These are phyloP conservation scores for Drosophila grimshawi DNA, from an alignment of 1,140 invertebrate genomes.

Conservation along the genomic window DNA sequence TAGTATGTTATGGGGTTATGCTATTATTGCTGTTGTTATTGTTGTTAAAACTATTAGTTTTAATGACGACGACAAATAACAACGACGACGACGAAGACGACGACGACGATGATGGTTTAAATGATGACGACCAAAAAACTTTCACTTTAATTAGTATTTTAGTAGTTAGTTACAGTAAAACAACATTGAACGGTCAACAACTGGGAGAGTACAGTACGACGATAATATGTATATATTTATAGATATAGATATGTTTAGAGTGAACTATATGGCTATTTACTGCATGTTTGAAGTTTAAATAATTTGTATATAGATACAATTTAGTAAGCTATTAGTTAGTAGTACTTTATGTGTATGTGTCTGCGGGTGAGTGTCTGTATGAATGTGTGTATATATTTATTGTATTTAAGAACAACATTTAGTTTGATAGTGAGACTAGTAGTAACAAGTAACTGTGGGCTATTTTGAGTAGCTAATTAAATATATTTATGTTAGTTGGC, in stretches of 20 bases:
- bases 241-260: slow-evolving; percentile 1
- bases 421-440: slow-evolving; percentile 52
- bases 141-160: slow-evolving; percentile 42
- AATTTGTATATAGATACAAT: slow-evolving; percentile 9
- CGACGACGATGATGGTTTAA: slow-evolving; percentile 50
- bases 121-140: slow-evolving; percentile 61
- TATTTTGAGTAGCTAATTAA: slow-evolving; percentile 12
- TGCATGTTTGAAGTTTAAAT: not conserved
- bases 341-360: slow-evolving; percentile 9
- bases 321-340: slow-evolving; percentile 11
- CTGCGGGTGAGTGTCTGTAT: not conserved
- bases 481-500: slow-evolving; percentile 30
- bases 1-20: slow-evolving; percentile 32
- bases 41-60: slow-evolving; percentile 38
- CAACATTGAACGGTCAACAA: slow-evolving; percentile 49
- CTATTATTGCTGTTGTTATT: slow-evolving; percentile 25
- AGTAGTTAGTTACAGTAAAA: slow-evolving; percentile 53
- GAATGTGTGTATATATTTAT: not conserved
- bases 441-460: slow-evolving; percentile 42
- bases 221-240: slow-evolving; percentile 15
- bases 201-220: slow-evolving; percentile 38
- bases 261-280: slow-evolving; percentile 10
- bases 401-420: slow-evolving; percentile 54
- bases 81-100: slow-evolving; percentile 31
- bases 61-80: slow-evolving; percentile 16